A percentile compares a stretch with the other conserved stretches of the same genome.
Conservation (phyloP, 2,888 invertebrate genomes). For the Hirtodrosophila alboralis region DNA sequence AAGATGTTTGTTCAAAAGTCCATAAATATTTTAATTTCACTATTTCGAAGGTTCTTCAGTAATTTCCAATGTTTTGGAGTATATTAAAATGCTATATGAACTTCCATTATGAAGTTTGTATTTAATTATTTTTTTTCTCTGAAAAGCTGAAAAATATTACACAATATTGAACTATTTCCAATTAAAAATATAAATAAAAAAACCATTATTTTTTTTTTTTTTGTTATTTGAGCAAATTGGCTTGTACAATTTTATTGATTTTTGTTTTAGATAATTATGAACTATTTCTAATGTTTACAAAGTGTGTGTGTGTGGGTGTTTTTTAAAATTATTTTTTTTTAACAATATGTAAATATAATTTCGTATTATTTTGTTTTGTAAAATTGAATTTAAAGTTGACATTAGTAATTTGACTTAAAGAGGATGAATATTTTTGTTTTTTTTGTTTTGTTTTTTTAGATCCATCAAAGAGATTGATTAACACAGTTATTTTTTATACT, state of each 20-base stretch:
- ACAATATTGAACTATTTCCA: neutral
- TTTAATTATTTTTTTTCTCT: no score
- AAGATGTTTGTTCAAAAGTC: no score
- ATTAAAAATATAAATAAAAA: slow-evolving; percentile 8
- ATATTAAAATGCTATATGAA: no score
- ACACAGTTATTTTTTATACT: slow-evolving; percentile 55
- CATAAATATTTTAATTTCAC: no score
- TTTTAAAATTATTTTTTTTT: slow-evolving; percentile 12
- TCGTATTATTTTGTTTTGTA: slow-evolving; percentile 10
- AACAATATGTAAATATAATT: slow-evolving; percentile 18
- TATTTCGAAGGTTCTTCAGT: no score
- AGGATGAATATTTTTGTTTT: slow-evolving; percentile 23
- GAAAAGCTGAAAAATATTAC: slow-evolving; percentile 10
- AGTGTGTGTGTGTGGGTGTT: slow-evolving; percentile 19
- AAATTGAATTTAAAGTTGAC: slow-evolving; percentile 14
- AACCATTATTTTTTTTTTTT: slow-evolving; percentile 49
- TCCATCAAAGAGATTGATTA: slow-evolving; percentile 79
- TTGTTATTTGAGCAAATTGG: slow-evolving; percentile 82
- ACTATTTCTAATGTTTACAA: slow-evolving; percentile 64
- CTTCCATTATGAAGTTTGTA: no score
- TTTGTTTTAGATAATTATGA: slow-evolving; percentile 35
- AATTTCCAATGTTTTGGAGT: no score
- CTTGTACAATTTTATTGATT: slow-evolving; percentile 83
- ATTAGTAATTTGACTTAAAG: slow-evolving; percentile 25
- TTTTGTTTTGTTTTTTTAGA: no score